Conservation (phyloP, 1,140 invertebrate species). For the Trachymyrmex septentrionalis region DNA sequence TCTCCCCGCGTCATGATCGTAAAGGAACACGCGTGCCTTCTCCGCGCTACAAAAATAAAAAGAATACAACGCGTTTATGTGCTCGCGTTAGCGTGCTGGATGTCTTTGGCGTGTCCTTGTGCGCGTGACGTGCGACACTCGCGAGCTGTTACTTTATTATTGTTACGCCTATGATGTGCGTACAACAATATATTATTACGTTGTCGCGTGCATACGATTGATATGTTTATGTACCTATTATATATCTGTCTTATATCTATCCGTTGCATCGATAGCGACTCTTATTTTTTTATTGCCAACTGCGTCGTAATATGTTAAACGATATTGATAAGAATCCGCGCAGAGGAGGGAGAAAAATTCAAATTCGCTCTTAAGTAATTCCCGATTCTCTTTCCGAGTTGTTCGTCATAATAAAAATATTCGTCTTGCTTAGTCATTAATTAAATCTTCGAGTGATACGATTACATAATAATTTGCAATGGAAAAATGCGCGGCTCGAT, state of each 20-base stretch:
- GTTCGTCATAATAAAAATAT: neutral
- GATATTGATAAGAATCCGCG: neutral
- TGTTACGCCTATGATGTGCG: neutral
- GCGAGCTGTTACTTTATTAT: conserved; percentile 38
- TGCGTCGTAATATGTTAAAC: neutral
- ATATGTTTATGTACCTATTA: neutral
- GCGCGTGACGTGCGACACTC: conserved; percentile 9
- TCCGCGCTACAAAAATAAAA: neutral
- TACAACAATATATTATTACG: neutral
- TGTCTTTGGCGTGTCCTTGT: conserved; percentile 31
- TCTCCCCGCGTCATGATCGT: neutral
- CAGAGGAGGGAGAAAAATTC: neutral
- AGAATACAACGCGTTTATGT: neutral
- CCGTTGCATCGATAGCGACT: neutral
- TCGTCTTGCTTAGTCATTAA: conserved; percentile 25
- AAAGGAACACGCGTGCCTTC: conserved; percentile 1
- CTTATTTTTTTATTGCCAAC: neutral
- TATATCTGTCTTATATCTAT: neutral
- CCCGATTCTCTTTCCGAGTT: neutral
- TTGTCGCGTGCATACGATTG: neutral
- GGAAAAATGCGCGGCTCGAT: conserved; percentile 17
- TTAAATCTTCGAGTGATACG: neutral
- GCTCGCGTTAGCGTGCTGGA: conserved; percentile 20
- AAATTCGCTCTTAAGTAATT: neutral
- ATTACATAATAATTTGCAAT: conserved; percentile 53